These are phyloP conservation scores for Coendou prehensilis DNA, from an alignment of 2,797 vertebrate species.

Conservation along the genomic window DNA sequence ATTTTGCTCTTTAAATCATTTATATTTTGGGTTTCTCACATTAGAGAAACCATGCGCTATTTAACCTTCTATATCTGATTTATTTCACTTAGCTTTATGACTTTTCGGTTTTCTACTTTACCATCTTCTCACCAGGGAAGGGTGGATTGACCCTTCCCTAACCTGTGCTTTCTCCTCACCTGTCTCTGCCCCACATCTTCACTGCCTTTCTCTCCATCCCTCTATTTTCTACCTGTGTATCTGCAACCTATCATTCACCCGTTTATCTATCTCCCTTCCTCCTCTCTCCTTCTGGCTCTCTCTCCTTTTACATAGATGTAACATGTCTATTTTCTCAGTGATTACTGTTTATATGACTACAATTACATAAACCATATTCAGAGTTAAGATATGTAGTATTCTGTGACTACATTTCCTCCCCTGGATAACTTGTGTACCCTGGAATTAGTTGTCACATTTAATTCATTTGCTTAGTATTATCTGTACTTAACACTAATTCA, in stretches of 20 bases:
- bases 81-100: not conserved
- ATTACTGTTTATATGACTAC: not conserved
- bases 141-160: not conserved
- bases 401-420: not conserved
- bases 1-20: not conserved
- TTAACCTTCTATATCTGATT: not conserved
- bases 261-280: not conserved
- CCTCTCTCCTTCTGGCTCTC: not conserved
- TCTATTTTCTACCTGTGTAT: not conserved
- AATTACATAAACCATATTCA: not conserved
- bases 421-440: not conserved
- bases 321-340: not conserved
- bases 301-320: not conserved
- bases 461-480: not conserved
- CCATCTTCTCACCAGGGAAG: not conserved
- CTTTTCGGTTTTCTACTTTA: not conserved
- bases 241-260: not conserved
- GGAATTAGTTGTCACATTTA: slow-evolving; percentile 32
- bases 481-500: not conserved
- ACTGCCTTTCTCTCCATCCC: not conserved
- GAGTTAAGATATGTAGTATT: not conserved
- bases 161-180: not conserved
- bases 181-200: not conserved
- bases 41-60: not conserved
- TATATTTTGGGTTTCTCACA: not conserved